Evolutionary conservation across 2,797 vertebrate genomes (phyloP).

Genomic region (Yasuhikotakia modesta): DNA sequence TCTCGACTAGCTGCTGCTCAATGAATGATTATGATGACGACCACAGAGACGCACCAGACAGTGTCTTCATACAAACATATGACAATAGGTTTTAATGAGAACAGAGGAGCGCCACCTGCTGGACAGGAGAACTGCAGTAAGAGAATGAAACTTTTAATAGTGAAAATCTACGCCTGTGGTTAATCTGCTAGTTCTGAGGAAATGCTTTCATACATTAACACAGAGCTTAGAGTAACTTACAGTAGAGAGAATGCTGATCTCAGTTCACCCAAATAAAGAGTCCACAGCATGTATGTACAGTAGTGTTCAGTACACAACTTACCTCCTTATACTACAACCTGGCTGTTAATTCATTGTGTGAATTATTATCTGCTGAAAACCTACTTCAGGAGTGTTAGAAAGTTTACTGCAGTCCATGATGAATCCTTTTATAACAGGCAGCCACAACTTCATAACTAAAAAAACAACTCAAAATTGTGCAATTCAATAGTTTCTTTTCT

Average conservation of each 20-base stretch:
- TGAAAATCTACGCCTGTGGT: no score
- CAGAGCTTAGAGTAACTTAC: no score
- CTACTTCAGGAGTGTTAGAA: slow-evolving; percentile 66
- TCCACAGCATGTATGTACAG: slow-evolving; percentile 54
- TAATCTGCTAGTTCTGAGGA: no score
- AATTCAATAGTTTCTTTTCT: slow-evolving; percentile 85
- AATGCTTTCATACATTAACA: no score
- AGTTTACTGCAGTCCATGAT: slow-evolving; percentile 68
- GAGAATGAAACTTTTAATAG: not conserved
- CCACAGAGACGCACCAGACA: not conserved
- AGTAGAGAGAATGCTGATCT: no score
- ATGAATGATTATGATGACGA: not conserved
- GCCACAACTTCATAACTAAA: slow-evolving; percentile 63
- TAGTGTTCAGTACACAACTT: slow-evolving; percentile 57
- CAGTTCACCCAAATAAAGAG: slow-evolving; percentile 41
- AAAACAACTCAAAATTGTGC: slow-evolving; percentile 87
- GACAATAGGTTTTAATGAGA: not conserved
- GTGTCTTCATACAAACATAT: not conserved
- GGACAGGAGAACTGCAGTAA: slow-evolving; percentile 17
- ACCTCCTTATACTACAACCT: slow-evolving; percentile 76
- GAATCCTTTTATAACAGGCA: slow-evolving; percentile 67
- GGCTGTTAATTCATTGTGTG: slow-evolving; percentile 77
- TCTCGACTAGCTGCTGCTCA: not conserved
- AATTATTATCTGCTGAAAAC: slow-evolving; percentile 72
- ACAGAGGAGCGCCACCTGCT: slow-evolving; percentile 62